Evolutionary conservation across 2,113 vertebrate genomes (phyloP).

Genomic region (Anarrhichthys ocellatus): DNA sequence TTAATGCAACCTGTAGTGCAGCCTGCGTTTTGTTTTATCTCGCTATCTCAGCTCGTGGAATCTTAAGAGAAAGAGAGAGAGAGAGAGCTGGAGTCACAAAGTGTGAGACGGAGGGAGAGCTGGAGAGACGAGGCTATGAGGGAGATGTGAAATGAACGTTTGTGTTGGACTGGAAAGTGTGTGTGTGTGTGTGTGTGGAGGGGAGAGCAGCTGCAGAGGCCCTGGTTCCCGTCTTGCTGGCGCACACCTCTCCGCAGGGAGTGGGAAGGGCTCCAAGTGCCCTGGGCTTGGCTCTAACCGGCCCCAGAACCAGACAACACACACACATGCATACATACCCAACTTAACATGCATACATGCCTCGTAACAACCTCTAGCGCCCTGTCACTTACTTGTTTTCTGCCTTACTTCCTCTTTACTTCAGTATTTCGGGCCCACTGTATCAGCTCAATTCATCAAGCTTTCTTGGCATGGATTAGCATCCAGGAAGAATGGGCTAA

Average conservation of each 20-base stretch:
- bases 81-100: no score
- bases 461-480: not conserved
- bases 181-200: not conserved
- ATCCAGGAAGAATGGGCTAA: not conserved
- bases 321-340: conserved; percentile 1
- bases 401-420: not conserved
- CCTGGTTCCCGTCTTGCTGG: conserved; percentile 55
- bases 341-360: not conserved
- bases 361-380: not conserved
- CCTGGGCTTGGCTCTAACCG: conserved; percentile 34
- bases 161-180: no score
- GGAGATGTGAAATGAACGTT: no score
- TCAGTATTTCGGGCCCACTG: not conserved
- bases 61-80: no score
- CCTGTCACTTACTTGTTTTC: conserved; percentile 8
- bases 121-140: no score
- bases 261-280: conserved; percentile 51
- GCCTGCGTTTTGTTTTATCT: not conserved
- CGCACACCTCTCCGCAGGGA: conserved; percentile 63
- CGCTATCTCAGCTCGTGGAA: no score
- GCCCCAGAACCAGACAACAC: conserved; percentile 36
- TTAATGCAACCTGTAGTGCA: not conserved
- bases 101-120: no score
- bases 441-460: not conserved
- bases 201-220: conserved; percentile 68